phyloP scores from a whole-genome alignment of 2,113 vertebrate genomes.

The Glaucidium brasilianum region DNA sequence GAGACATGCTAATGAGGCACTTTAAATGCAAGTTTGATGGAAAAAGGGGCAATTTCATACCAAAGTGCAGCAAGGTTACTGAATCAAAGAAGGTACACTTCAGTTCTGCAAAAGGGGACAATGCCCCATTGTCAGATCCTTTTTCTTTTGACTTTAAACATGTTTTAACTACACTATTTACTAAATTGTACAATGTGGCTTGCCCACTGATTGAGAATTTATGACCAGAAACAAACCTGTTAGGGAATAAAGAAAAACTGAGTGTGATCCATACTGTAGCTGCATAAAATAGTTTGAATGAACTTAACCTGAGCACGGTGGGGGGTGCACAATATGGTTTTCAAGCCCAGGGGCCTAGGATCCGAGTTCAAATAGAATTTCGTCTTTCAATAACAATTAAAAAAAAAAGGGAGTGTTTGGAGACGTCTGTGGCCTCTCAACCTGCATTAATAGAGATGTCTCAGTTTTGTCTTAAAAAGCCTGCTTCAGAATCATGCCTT shows the following conservation, averaged over 20 bases:
- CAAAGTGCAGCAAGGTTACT: conserved; percentile 69
- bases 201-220: conserved; percentile 63
- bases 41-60: conserved; percentile 68
- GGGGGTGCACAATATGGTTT: conserved; percentile 58
- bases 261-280: conserved; percentile 46
- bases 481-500: not conserved
- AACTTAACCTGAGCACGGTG: conserved; percentile 32
- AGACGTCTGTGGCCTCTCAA: conserved; percentile 44
- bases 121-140: conserved; percentile 64
- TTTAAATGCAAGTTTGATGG: conserved; percentile 73
- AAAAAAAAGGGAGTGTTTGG: not conserved
- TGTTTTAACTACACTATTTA: conserved; percentile 70
- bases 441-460: not conserved
- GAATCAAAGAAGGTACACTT: conserved; percentile 73
- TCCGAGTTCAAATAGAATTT: conserved; percentile 56
- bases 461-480: conserved; percentile 46
- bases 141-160: conserved; percentile 62
- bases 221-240: conserved; percentile 74
- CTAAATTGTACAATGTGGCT: conserved; percentile 50
- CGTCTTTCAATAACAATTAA: conserved; percentile 31
- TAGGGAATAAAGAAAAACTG: conserved; percentile 36
- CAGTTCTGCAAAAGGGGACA: conserved; percentile 60
- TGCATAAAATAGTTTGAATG: conserved; percentile 35
- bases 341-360: conserved; percentile 49
- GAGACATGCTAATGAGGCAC: conserved; percentile 71